Evolutionary conservation across 2,888 invertebrate species (phyloP).

Genomic region (Incurvaria masculella): DNA sequence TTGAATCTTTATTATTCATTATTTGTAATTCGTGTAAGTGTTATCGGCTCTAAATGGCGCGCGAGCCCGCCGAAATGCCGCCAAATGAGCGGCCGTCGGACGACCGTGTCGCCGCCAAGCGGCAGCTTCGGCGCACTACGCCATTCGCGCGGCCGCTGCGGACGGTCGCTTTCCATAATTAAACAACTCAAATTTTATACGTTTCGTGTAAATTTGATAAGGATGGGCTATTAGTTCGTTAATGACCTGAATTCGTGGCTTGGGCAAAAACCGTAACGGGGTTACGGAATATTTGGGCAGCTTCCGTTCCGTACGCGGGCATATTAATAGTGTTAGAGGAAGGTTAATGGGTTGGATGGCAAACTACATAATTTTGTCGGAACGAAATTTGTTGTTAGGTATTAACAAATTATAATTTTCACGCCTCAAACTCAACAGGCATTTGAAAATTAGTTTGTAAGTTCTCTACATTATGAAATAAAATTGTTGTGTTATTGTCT

Average conservation of each 20-base stretch:
- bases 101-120: background rate
- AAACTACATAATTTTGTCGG: too few relatives aligned
- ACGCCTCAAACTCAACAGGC: too few relatives aligned
- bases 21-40: conserved; percentile 13
- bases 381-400: too few relatives aligned
- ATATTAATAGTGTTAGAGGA: too few relatives aligned
- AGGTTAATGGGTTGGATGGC: too few relatives aligned
- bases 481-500: too few relatives aligned
- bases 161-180: conserved; percentile 31
- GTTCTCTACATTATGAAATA: too few relatives aligned
- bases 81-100: too few relatives aligned
- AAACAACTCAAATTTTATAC: conserved; percentile 52
- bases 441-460: too few relatives aligned
- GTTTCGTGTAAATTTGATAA: conserved; percentile 52
- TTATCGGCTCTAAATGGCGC: conserved; percentile 11
- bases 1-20: conserved; percentile 17
- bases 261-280: conserved; percentile 50
- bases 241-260: conserved; percentile 44
- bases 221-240: conserved; percentile 44
- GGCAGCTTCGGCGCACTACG: background rate
- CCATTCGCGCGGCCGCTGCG: background rate
- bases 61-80: background rate
- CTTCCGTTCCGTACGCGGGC: too few relatives aligned
- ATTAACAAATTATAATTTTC: too few relatives aligned
- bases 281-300: conserved; percentile 7